These are phyloP conservation scores for Brotogeris chrysoptera DNA, from an alignment of 2,797 vertebrate species.

Conservation along the genomic window DNA sequence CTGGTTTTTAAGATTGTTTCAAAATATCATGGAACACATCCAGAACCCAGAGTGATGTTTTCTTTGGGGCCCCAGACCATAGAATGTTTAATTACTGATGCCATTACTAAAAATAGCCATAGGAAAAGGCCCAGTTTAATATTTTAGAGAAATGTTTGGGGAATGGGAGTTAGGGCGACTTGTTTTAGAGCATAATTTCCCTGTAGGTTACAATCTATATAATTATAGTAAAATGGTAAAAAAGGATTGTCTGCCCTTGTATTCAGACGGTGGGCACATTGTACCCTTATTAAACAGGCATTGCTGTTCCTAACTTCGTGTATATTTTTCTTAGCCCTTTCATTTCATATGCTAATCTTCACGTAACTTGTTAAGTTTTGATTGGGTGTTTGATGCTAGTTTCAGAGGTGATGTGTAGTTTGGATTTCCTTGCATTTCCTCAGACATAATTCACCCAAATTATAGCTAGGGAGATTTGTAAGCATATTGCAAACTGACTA, in stretches of 20 bases:
- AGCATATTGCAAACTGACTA: background rate
- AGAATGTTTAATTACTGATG: conserved; percentile 58
- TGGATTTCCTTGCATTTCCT: conserved; percentile 44
- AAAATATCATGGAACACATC: conserved; percentile 22
- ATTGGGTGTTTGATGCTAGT: conserved; percentile 40
- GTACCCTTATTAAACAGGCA: background rate
- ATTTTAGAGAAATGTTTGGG: conserved; percentile 25
- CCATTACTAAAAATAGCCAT: conserved; percentile 38
- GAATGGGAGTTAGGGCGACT: background rate
- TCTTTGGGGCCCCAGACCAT: conserved; percentile 25
- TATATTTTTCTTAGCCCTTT: conserved; percentile 47
- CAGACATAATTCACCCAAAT: background rate
- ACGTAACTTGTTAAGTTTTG: conserved; percentile 64
- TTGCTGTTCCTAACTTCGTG: conserved; percentile 4
- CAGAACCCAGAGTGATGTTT: conserved; percentile 35
- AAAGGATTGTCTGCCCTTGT: conserved; percentile 17
- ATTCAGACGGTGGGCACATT: conserved; percentile 39
- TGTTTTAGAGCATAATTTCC: conserved; percentile 56
- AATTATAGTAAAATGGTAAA: conserved; percentile 54
- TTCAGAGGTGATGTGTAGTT: conserved; percentile 58
- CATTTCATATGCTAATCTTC: background rate
- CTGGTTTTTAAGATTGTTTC: conserved; percentile 13
- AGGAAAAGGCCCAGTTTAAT: conserved; percentile 31
- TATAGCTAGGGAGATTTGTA: background rate
- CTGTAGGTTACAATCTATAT: conserved; percentile 35